These are phyloP conservation scores for Eupsittula cactorum DNA, from an alignment of 2,113 vertebrate genomes.

Conservation along the genomic window DNA sequence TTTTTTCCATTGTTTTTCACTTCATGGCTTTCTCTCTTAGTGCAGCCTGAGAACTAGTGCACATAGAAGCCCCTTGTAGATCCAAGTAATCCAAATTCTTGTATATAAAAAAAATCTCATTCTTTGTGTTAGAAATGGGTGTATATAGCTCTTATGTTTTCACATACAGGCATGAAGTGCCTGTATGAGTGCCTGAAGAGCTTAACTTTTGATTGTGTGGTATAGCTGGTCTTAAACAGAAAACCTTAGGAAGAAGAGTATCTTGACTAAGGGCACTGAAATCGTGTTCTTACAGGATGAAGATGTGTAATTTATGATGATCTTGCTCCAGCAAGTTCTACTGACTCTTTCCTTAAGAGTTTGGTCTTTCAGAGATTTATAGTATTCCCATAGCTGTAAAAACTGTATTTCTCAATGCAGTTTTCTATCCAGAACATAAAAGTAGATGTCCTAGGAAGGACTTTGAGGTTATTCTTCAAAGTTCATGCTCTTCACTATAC, in stretches of 20 bases:
- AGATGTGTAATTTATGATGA: neutral
- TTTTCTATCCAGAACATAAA: neutral
- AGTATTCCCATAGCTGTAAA: neutral
- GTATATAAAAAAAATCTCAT: neutral
- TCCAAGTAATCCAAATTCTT: neutral
- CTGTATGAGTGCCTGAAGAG: neutral
- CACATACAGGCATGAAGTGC: neutral
- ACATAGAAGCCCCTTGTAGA: neutral
- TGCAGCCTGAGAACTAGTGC: neutral
- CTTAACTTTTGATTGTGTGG: neutral
- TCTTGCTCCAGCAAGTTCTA: neutral
- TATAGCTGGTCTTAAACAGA: neutral
- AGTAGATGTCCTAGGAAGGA: neutral
- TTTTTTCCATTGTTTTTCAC: neutral
- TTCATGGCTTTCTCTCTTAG: neutral
- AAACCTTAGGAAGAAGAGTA: neutral
- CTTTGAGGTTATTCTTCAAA: neutral
- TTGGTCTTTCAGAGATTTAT: neutral
- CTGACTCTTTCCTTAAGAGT: neutral
- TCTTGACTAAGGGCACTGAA: neutral
- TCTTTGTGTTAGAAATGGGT: neutral
- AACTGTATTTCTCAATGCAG: neutral
- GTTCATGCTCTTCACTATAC: neutral
- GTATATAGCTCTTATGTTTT: neutral
- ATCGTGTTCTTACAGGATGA: neutral